A percentile compares a stretch with the other conserved stretches of the same genome.
These are phyloP conservation scores for Labeo calbasu DNA, from an alignment of 2,797 vertebrate genomes.

Conservation along the genomic window DNA sequence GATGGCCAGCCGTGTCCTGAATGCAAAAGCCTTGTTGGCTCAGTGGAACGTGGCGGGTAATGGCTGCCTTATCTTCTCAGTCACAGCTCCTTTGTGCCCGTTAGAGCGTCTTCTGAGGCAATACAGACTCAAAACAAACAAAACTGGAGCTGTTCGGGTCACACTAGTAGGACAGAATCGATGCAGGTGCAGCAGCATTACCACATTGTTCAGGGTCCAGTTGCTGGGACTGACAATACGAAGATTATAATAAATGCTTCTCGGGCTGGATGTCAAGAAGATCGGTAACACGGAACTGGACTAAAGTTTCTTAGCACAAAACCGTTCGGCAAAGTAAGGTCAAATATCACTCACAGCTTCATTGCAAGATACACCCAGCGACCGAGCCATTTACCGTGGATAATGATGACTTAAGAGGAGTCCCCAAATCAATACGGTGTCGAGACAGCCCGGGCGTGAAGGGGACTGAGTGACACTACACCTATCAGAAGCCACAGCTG, in stretches of 20 bases:
- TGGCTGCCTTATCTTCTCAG: constrained; percentile 50
- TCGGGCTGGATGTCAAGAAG: constrained; percentile 2
- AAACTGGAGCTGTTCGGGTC: constrained; percentile 2
- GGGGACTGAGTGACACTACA: constrained; percentile 42
- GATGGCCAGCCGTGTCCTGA: constrained; percentile 47
- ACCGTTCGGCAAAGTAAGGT: neutral
- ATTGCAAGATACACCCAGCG: neutral
- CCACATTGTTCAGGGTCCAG: neutral
- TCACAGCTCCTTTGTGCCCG: constrained; percentile 36
- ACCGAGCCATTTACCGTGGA: constrained; percentile 31
- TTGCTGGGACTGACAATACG: neutral
- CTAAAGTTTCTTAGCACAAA: neutral
- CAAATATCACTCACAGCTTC: constrained; percentile 31
- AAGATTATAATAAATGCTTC: constrained; percentile 27
- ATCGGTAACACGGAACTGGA: constrained; percentile 1
- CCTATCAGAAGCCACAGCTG: constrained; percentile 17
- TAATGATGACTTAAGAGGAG: constrained; percentile 51
- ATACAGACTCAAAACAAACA: neutral
- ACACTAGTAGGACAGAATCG: constrained; percentile 8
- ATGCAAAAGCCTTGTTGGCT: constrained; percentile 44
- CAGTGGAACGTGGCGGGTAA: constrained; percentile 33
- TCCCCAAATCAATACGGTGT: constrained; percentile 50
- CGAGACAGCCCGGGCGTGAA: constrained; percentile 40
- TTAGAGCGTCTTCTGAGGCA: neutral
- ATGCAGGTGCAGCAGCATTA: constrained; percentile 1